Conservation (phyloP, 2,888 invertebrate species). For the Calephelis perditalis region DNA sequence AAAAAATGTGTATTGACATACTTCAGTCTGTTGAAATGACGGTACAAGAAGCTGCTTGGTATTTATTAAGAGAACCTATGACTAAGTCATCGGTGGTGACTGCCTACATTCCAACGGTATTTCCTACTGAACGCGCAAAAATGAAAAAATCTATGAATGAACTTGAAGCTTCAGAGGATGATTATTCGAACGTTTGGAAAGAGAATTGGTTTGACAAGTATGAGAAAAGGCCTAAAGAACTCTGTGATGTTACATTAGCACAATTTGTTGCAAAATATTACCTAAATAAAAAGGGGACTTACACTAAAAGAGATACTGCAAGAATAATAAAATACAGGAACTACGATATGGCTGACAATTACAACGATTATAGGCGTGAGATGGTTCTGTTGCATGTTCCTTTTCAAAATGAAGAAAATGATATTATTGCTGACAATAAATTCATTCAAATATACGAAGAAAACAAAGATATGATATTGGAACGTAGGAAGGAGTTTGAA, state of each 20-base stretch:
- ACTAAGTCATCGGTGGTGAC: conserved; percentile 22
- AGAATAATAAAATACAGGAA: conserved; percentile 43
- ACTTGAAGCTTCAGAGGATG: conserved; percentile 36
- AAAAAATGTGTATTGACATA: conserved; percentile 28
- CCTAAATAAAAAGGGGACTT: conserved; percentile 29
- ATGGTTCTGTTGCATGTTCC: conserved; percentile 45
- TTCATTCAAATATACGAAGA: conserved; percentile 35
- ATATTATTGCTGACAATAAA: conserved; percentile 33
- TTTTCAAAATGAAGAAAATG: conserved; percentile 43
- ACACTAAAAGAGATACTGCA: conserved; percentile 31
- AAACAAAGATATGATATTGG: conserved; percentile 36
- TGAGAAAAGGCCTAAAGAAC: conserved; percentile 41
- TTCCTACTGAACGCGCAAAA: conserved; percentile 35
- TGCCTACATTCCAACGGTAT: conserved; percentile 30
- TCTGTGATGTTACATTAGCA: conserved; percentile 40
- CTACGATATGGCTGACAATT: conserved; percentile 42
- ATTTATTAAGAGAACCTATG: conserved; percentile 27
- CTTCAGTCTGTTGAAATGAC: conserved; percentile 41
- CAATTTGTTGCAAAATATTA: conserved; percentile 44
- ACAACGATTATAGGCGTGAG: conserved; percentile 43
- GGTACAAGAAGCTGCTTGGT: conserved; percentile 41
- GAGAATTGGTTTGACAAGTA: conserved; percentile 50
- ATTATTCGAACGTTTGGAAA: conserved; percentile 45
- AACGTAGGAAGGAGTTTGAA: conserved; percentile 38
- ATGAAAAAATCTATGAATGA: conserved; percentile 42